Conservation (phyloP, 2,888 invertebrate genomes). For the Eubasilissa splendida region DNA sequence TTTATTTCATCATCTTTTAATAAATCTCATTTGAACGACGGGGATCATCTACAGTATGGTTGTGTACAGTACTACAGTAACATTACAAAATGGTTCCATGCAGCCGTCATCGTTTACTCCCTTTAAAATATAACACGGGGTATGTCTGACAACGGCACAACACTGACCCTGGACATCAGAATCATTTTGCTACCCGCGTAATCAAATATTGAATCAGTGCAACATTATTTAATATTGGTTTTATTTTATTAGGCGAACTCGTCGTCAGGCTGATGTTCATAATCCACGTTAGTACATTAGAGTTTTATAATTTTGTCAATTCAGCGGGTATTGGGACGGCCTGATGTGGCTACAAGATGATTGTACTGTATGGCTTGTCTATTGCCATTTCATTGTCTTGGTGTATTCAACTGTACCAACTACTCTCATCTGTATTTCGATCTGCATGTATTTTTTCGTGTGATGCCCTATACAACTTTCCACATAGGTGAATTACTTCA, state of each 20-base stretch:
- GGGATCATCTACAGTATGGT: constrained; percentile 29
- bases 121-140: not conserved
- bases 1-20: constrained; percentile 22
- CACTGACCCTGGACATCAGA: not conserved
- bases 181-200: not conserved
- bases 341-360: too few species aligned
- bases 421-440: too few species aligned
- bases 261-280: not conserved
- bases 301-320: too few species aligned
- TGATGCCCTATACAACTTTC: too few species aligned
- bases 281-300: too few species aligned
- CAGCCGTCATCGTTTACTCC: not conserved
- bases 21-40: constrained; percentile 26
- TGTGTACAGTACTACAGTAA: constrained; percentile 22
- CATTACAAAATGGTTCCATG: constrained; percentile 21
- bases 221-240: not conserved
- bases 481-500: too few species aligned
- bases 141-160: not conserved
- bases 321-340: too few species aligned
- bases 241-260: not conserved
- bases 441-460: too few species aligned
- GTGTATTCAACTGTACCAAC: too few species aligned
- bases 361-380: too few species aligned
- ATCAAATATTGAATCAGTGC: not conserved
- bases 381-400: too few species aligned